A percentile compares a stretch with the other conserved stretches of the same genome.
These are phyloP conservation scores for Drosophila chauvacae DNA, from an alignment of 1,140 invertebrate species.

Conservation along the genomic window DNA sequence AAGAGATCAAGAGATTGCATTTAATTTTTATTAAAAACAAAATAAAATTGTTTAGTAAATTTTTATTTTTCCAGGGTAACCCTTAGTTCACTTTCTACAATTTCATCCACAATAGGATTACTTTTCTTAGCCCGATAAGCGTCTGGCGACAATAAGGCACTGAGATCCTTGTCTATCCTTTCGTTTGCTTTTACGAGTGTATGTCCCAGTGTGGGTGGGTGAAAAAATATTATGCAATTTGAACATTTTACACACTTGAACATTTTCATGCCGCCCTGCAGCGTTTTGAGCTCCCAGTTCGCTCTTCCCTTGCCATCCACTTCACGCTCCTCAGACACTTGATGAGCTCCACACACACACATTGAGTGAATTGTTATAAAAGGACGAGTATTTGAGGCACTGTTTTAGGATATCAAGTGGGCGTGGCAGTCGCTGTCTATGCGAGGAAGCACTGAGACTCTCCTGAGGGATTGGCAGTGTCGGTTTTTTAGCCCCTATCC, in stretches of 20 bases:
- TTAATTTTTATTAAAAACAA: not conserved
- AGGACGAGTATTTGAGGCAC: constrained; percentile 69
- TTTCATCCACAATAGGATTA: constrained; percentile 7
- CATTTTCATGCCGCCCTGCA: constrained; percentile 58
- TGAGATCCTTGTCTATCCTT: constrained; percentile 46
- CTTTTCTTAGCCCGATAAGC: constrained; percentile 67
- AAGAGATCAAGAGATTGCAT: too few relatives aligned
- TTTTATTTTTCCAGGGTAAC: constrained; percentile 18
- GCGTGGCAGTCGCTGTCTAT: constrained; percentile 52
- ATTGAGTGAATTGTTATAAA: constrained; percentile 62
- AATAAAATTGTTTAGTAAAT: not conserved
- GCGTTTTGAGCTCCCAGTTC: constrained; percentile 52
- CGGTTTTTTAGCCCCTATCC: not conserved
- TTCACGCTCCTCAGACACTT: constrained; percentile 55
- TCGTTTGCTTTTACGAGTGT: constrained; percentile 31
- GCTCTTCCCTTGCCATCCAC: constrained; percentile 24
- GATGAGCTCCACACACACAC: constrained; percentile 53
- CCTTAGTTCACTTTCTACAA: not conserved
- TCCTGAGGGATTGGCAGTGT: constrained; percentile 62
- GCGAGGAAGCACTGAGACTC: constrained; percentile 34
- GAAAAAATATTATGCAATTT: constrained; percentile 80
- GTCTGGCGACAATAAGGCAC: constrained; percentile 53
- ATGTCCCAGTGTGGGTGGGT: constrained; percentile 31
- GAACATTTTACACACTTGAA: constrained; percentile 69
- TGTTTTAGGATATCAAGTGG: constrained; percentile 61